phyloP scores from a whole-genome alignment of 1,140 invertebrate species.

The Solenopsis invicta region DNA sequence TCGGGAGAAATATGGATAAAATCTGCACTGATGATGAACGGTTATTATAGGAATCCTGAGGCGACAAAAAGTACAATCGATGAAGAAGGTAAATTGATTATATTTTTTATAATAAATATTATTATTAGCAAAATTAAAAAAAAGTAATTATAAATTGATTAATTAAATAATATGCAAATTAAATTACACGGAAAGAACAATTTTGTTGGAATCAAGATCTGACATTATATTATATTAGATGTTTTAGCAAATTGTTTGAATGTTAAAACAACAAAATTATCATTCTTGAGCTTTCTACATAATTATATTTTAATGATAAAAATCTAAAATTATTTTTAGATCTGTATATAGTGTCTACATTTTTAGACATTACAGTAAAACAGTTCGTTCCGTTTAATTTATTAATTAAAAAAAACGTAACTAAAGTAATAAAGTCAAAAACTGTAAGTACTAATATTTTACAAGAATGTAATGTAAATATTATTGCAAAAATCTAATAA shows the following conservation, averaged over 20 bases:
- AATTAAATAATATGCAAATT: not conserved
- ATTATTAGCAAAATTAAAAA: not conserved
- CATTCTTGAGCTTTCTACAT: too few relatives aligned
- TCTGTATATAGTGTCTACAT: too few relatives aligned
- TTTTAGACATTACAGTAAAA: too few relatives aligned
- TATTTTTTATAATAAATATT: not conserved
- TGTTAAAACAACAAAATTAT: too few relatives aligned
- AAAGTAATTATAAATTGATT: not conserved
- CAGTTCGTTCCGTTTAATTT: too few relatives aligned
- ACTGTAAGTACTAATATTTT: too few relatives aligned
- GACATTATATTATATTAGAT: too few relatives aligned
- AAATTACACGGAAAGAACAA: not conserved
- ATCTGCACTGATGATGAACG: conserved; percentile 82
- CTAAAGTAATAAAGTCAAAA: too few relatives aligned
- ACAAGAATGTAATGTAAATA: too few relatives aligned
- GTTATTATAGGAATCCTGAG: conserved; percentile 87
- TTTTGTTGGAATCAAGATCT: too few relatives aligned
- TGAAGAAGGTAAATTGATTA: conserved; percentile 83
- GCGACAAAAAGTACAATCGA: conserved; percentile 88
- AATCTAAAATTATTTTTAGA: not conserved
- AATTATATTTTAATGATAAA: too few relatives aligned
- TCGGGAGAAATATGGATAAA: conserved; percentile 86
- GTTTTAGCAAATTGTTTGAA: too few relatives aligned
- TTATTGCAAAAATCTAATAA: not conserved
- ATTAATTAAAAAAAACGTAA: not conserved